Evolutionary conservation across 2,888 invertebrate genomes (phyloP).

Genomic region (Megastigmus dorsalis): DNA sequence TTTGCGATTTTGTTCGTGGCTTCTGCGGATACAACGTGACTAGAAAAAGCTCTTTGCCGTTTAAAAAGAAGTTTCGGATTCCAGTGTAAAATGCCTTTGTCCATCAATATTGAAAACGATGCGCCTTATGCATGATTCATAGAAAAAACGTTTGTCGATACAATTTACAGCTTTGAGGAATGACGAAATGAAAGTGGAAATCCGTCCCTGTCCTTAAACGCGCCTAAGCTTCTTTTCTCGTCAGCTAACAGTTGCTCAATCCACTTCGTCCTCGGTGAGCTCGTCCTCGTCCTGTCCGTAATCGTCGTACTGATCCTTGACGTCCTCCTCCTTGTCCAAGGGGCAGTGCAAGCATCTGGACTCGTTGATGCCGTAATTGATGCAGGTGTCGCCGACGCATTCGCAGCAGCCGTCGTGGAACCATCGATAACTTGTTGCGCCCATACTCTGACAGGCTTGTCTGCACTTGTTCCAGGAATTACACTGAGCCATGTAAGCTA

Average conservation of each 20-base stretch:
- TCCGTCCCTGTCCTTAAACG: background rate
- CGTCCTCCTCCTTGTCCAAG: constrained; percentile 64
- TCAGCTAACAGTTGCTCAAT: too few species aligned
- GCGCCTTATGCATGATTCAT: too few species aligned
- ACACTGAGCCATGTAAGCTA: constrained; percentile 92
- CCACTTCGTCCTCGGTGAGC: constrained; percentile 71
- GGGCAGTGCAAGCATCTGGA: constrained; percentile 79
- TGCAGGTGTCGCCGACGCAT: constrained; percentile 91
- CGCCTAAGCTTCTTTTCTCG: background rate
- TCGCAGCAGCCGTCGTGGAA: constrained; percentile 97
- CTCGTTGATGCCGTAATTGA: constrained; percentile 92
- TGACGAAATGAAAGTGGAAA: too few species aligned
- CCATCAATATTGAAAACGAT: background rate
- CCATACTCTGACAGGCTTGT: constrained; percentile 88
- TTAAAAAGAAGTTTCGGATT: background rate
- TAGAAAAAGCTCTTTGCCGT: constrained; percentile 40
- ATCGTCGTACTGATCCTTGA: constrained; percentile 75
- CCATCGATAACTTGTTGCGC: constrained; percentile 90
- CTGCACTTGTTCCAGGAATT: constrained; percentile 92
- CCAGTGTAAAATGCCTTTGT: background rate
- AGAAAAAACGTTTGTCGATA: too few species aligned
- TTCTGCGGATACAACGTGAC: constrained; percentile 36
- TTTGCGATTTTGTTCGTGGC: background rate
- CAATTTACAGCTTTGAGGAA: too few species aligned
- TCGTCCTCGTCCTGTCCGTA: constrained; percentile 79